These are phyloP conservation scores for Drosophila differens DNA, from an alignment of 2,888 invertebrate genomes.

Conservation along the genomic window DNA sequence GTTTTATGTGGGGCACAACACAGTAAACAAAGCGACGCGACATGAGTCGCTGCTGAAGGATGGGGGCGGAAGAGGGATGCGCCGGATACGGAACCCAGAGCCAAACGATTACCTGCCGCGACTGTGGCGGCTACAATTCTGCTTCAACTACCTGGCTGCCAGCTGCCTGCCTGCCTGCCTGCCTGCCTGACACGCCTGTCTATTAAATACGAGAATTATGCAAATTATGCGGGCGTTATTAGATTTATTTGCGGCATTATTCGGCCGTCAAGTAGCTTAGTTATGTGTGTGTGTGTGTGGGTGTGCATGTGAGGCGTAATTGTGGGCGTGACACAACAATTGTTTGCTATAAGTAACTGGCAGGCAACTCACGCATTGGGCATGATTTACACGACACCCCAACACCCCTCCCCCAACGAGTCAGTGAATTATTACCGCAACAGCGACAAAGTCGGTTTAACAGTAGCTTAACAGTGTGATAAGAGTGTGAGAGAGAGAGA, in stretches of 20 bases:
- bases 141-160: slow-evolving; percentile 46
- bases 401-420: slow-evolving; percentile 31
- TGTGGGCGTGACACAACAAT: slow-evolving; percentile 48
- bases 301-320: slow-evolving; percentile 7
- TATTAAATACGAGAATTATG: slow-evolving; percentile 82
- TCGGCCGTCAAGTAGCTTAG: slow-evolving; percentile 49
- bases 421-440: slow-evolving; percentile 73
- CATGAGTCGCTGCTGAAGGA: slow-evolving; percentile 21
- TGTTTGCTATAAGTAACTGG: slow-evolving; percentile 68
- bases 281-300: slow-evolving; percentile 15
- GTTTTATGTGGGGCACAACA: slow-evolving; percentile 68
- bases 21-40: slow-evolving; percentile 38
- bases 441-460: slow-evolving; percentile 47
- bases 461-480: background rate
- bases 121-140: slow-evolving; percentile 58
- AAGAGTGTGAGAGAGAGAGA: slow-evolving; percentile 3
- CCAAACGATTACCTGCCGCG: slow-evolving; percentile 56
- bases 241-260: slow-evolving; percentile 78
- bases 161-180: background rate
- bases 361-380: slow-evolving; percentile 51
- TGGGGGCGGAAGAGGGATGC: background rate
- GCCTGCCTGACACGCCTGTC: slow-evolving; percentile 36
- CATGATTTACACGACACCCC: slow-evolving; percentile 66
- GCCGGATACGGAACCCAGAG: slow-evolving; percentile 26
- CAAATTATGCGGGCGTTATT: slow-evolving; percentile 79